phyloP scores from a whole-genome alignment of 2,888 invertebrate species.

The Pristionchus maxplancki region DNA sequence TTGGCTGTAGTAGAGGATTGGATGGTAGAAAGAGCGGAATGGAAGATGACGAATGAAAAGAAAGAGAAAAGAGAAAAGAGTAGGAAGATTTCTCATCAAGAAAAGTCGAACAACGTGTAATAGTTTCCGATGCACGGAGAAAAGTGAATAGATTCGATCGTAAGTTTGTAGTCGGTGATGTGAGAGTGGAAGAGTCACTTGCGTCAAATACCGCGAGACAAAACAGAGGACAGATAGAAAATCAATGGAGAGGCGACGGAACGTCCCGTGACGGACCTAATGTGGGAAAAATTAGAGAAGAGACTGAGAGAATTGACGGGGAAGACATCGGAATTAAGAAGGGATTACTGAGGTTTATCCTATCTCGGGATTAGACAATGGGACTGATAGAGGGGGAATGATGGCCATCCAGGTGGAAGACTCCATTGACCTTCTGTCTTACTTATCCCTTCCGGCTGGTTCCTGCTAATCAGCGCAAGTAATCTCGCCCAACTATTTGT shows the following conservation, averaged over 20 bases:
- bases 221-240: not conserved
- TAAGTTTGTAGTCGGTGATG: too few relatives aligned
- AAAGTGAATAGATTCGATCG: not conserved
- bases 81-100: constrained; percentile 4
- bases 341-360: not conserved
- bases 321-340: not conserved
- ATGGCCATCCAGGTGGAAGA: not conserved
- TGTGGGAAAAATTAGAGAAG: constrained; percentile 4
- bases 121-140: not conserved
- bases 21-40: not conserved
- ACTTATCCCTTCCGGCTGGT: too few relatives aligned
- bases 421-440: not conserved
- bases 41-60: not conserved
- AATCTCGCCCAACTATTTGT: too few relatives aligned
- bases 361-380: not conserved
- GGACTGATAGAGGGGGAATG: not conserved
- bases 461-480: too few relatives aligned
- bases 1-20: not conserved
- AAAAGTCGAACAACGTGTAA: not conserved
- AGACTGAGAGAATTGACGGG: not conserved
- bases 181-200: too few relatives aligned
- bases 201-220: not conserved
- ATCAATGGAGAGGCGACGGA: not conserved
- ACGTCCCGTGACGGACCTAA: not conserved
- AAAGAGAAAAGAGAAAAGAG: constrained; percentile 4